Conservation (phyloP, 64 coral and sea anemone species). For the Pocillopora damicornis region DNA sequence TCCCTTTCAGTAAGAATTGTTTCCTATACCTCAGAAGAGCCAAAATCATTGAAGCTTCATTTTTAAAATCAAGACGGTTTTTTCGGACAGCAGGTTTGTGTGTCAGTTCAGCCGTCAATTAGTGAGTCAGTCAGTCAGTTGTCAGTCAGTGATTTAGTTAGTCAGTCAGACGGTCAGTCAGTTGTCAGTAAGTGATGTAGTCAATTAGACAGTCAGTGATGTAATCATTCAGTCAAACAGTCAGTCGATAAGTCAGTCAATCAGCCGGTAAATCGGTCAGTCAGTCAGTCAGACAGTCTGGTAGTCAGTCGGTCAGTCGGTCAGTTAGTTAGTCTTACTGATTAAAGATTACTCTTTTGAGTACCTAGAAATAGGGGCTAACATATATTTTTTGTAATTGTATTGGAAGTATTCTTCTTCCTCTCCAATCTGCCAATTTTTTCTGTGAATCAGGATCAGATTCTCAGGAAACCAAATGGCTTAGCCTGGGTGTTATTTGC, state of each 20-base stretch:
- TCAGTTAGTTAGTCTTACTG: no score
- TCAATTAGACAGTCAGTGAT: no score
- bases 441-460: slow-evolving; percentile 48
- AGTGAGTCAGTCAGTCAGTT: not conserved
- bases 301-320: no score
- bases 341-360: no score
- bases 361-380: not conserved
- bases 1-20: no score
- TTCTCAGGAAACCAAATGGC: slow-evolving; percentile 74
- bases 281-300: not conserved
- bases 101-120: not conserved
- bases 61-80: no score
- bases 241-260: not conserved
- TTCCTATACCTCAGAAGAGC: no score
- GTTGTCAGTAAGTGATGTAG: no score
- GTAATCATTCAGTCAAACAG: not conserved
- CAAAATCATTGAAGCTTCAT: no score
- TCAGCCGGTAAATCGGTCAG: not conserved
- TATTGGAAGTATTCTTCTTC: not conserved
- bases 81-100: no score
- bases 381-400: not conserved
- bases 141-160: no score
- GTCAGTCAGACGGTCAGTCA: no score
- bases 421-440: not conserved
- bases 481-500: slow-evolving; percentile 75